Base-by-base conservation (phyloP, 2,888 invertebrate genomes). In the Eustalomyia histrio region DNA sequence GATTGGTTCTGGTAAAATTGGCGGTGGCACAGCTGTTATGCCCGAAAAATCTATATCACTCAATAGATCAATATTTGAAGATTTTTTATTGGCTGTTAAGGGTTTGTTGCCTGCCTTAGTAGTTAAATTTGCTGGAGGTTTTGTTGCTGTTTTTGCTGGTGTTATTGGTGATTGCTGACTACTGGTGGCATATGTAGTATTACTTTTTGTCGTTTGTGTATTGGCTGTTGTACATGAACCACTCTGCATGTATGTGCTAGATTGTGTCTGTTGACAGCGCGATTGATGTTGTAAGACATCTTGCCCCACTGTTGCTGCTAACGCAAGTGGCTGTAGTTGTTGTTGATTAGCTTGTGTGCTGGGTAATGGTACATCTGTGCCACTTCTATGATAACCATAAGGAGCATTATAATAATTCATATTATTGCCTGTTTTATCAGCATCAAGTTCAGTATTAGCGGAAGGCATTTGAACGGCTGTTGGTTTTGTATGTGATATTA, bases 21-120 rank as follows among this genome's bases (percentile, higher is more conserved):
- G 86, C 21, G 88, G 85, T 8, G 87, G 85, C 16, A 88, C 84
- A n/a, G 84, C 63, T 2, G 82, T 76, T 12, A 83, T 83, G 0
- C 79, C 86, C 0, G 93, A 92, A 84, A 95, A 94, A 88, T 96
- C 96, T 58, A 96, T 92, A 63, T 94, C 96, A 0, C 95, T 94
- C 8, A 96, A 89, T 39, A 96, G 91, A 90, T 96, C 96, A 63
- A 95, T 92, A 71, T 94, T 93, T 8, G 92, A 92, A 60, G 85
- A 79, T 76, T 85, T 86, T 60, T 85, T 85, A 55, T 35, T 50
- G 39, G 53, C 16, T 24, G n/a, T 14, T 72, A 55, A 7, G 50
- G 55, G 64, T 50, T 69, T 79, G 58, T 68, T n/a, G 60, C 67
- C 29, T 67, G 76, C 24, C 18, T 78, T 17, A 17, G 83, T 80